A percentile compares a stretch with the other conserved stretches of the same genome.
phyloP scores from a whole-genome alignment of 2,113 vertebrate species.

The Oncorhynchus gorbuscha region DNA sequence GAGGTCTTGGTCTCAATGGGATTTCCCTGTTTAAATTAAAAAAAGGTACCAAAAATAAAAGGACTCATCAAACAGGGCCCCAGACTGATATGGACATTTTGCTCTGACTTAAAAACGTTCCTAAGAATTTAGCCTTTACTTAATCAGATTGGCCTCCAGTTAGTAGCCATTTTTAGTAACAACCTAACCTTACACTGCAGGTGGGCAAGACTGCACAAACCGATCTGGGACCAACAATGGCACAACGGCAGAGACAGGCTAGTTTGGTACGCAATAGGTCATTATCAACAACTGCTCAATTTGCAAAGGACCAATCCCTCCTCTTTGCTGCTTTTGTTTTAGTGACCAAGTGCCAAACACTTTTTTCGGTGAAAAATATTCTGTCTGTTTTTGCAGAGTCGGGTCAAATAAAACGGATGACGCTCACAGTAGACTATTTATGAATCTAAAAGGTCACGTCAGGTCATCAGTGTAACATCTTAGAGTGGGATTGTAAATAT shows the following conservation, averaged over 20 bases:
- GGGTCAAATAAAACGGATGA: neutral
- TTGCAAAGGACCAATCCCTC: neutral
- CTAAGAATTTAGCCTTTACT: neutral
- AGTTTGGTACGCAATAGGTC: no score
- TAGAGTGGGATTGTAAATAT: neutral
- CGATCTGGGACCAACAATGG: no score
- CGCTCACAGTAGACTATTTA: neutral
- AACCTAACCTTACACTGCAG: neutral
- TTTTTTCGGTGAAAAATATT: neutral
- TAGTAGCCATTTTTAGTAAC: neutral
- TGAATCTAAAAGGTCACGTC: neutral
- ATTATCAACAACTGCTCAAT: neutral
- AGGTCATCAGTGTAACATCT: neutral
- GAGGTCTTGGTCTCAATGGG: no score
- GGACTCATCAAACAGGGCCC: neutral
- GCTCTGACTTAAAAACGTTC: neutral
- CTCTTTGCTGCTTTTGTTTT: no score
- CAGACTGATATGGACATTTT: no score
- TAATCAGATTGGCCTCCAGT: neutral
- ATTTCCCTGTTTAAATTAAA: neutral
- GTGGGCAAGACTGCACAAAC: neutral
- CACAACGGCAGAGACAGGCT: no score
- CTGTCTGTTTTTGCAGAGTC: neutral
- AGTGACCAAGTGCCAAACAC: neutral
- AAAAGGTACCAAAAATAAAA: neutral